Percentiles rank a stretch among this genome's conserved stretches.
These are phyloP conservation scores for Lepilemur septentrionalis DNA, from an alignment of 2,797 vertebrate species.

Conservation along the genomic window DNA sequence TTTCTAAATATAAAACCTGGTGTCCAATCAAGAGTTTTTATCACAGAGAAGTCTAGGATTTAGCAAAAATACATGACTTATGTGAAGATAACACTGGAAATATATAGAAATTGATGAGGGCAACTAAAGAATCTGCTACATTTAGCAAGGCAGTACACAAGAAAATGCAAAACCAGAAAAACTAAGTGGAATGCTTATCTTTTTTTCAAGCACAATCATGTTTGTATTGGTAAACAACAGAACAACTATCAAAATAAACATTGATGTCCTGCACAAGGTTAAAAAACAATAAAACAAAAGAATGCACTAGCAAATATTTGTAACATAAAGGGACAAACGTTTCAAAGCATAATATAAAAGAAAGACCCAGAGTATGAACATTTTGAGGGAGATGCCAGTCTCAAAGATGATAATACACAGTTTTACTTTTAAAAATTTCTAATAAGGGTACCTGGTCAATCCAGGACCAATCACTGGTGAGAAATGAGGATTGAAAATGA, in stretches of 20 bases:
- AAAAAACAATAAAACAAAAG: neutral
- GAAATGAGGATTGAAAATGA: neutral
- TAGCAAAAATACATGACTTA: neutral
- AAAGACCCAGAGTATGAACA: neutral
- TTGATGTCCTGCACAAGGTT: neutral
- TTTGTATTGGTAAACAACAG: neutral
- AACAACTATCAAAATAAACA: neutral
- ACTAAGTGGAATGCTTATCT: neutral
- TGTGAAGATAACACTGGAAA: neutral
- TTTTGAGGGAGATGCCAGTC: neutral
- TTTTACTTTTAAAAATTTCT: neutral
- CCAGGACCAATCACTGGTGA: neutral
- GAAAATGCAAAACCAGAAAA: neutral
- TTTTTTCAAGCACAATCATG: neutral
- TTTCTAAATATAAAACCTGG: neutral
- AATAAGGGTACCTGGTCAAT: neutral
- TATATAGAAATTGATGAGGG: neutral
- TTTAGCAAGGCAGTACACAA: neutral
- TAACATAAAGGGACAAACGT: neutral
- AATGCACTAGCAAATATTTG: neutral
- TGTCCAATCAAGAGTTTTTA: neutral
- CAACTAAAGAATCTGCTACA: neutral
- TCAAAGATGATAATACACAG: neutral
- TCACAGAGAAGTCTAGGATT: neutral
- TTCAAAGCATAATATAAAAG: neutral